Conservation (phyloP, 2,113 vertebrate genomes). For the Rhodinocichla rosea region DNA sequence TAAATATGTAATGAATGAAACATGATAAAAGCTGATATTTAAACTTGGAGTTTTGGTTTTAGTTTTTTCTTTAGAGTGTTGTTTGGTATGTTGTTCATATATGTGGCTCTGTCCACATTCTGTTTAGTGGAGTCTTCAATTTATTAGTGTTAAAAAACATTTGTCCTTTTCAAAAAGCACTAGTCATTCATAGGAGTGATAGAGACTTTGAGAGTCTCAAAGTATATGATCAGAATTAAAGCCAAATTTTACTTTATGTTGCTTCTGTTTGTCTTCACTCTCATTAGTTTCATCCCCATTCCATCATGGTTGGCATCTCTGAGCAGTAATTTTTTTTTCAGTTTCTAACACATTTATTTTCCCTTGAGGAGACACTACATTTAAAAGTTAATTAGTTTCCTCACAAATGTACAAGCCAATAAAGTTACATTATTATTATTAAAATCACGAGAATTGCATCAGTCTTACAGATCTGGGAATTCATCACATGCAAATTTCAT, state of each 20-base stretch:
- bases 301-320: not conserved
- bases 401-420: not conserved
- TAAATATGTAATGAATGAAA: not conserved
- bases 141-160: not conserved
- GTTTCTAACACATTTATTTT: not conserved
- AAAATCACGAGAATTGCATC: not conserved
- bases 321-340: not conserved
- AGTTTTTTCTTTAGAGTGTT: not conserved
- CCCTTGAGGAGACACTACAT: not conserved
- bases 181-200: not conserved
- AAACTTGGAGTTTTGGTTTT: not conserved
- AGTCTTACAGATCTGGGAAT: not conserved
- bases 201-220: not conserved
- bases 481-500: not conserved
- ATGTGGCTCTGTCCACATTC: not conserved
- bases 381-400: conserved; percentile 53
- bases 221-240: not conserved
- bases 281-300: not conserved
- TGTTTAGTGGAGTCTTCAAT: not conserved
- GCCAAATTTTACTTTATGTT: not conserved
- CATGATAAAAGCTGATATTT: not conserved
- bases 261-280: not conserved
- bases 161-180: not conserved
- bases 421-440: conserved; percentile 25
- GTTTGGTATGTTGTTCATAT: not conserved